Conservation (phyloP, 1,140 invertebrate species). For the Vollenhovia emeryi region DNA sequence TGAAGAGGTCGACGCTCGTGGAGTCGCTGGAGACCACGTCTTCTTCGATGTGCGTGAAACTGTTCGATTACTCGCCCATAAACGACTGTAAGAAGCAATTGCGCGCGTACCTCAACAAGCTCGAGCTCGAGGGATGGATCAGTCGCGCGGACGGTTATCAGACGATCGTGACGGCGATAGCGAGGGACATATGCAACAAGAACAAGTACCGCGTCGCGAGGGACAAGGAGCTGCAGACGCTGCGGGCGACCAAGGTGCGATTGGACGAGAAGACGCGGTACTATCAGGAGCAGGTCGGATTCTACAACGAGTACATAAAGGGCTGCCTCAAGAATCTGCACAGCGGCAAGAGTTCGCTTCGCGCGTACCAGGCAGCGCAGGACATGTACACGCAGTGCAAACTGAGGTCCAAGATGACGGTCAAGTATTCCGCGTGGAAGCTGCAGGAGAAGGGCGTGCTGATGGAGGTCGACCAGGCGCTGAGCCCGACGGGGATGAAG, state of each 20-base stretch:
- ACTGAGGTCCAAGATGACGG: constrained; percentile 87
- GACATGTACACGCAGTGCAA: constrained; percentile 84
- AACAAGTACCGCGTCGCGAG: constrained; percentile 88
- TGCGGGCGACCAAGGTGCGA: constrained; percentile 88
- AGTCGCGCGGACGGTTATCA: constrained; percentile 90
- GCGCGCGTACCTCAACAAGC: constrained; percentile 87
- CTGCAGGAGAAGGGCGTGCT: constrained; percentile 91
- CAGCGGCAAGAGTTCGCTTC: constrained; percentile 86
- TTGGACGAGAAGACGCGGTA: constrained; percentile 90
- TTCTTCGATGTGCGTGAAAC: constrained; percentile 77
- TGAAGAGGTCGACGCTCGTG: constrained; percentile 83
- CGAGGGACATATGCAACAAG: constrained; percentile 89
- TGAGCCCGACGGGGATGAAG: constrained; percentile 89
- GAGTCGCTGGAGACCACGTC: constrained; percentile 79
- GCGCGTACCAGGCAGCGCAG: constrained; percentile 84
- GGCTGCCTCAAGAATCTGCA: constrained; percentile 91
- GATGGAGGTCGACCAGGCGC: constrained; percentile 89
- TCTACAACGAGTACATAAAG: constrained; percentile 92
- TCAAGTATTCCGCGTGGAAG: constrained; percentile 91
- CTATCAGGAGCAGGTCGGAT: constrained; percentile 92
- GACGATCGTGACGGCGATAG: constrained; percentile 89
- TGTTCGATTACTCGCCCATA: constrained; percentile 77
- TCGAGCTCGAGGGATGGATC: constrained; percentile 90
- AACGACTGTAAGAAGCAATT: constrained; percentile 87
- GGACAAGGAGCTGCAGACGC: constrained; percentile 87